Base-by-base conservation (phyloP, 2,797 vertebrate species). In the Tauraco hartlaubi region DNA sequence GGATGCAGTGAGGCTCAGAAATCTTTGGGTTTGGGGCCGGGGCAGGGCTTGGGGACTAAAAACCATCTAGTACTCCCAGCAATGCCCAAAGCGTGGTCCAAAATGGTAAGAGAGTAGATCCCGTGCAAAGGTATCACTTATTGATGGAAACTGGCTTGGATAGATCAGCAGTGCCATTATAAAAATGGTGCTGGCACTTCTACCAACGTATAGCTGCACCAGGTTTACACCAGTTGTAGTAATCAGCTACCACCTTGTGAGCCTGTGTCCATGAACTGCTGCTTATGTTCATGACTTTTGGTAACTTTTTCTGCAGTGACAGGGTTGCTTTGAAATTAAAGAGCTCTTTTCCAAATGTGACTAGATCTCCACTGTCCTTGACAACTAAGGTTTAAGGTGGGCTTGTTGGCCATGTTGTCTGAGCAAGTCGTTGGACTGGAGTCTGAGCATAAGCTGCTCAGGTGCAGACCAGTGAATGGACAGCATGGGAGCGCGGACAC, bases 401-500 rank as follows among this genome's bases (percentile, higher is more conserved):
- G 23, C 21, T 28, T 15, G 9, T 9, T 29, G 59, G 46, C 14
- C 19, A 2, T 6, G 39, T 29, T 12, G 18, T 26, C 63, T 58
- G 86, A 44, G 15, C 10, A 7, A 5, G 51, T 11, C 19, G 33
- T 10, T 11, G 31, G 68, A 5, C 49, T 39, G 56, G 25, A 82
- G 19, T 23, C 35, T 41, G 78, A 75, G 78, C 75, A 20, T 5
- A 8, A 33, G 61, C 35, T 1, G 3, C 63, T 49, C 20, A 4
- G 44, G 20, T 2, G 5, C 39, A 59, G 56, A 46, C 4, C 69
- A 41, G 56, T 35, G 28, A 15, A 14, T 28, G 37, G 48, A 16
- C 28, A 61, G 58, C 37, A 37, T 0, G 1, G 71, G 56, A 56
- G 31, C 3, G 17, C 15, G 43, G 74, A 29, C 4, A 3, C 0